These are phyloP conservation scores for Hybos culiciformis DNA, from an alignment of 2,888 invertebrate genomes.

Conservation along the genomic window DNA sequence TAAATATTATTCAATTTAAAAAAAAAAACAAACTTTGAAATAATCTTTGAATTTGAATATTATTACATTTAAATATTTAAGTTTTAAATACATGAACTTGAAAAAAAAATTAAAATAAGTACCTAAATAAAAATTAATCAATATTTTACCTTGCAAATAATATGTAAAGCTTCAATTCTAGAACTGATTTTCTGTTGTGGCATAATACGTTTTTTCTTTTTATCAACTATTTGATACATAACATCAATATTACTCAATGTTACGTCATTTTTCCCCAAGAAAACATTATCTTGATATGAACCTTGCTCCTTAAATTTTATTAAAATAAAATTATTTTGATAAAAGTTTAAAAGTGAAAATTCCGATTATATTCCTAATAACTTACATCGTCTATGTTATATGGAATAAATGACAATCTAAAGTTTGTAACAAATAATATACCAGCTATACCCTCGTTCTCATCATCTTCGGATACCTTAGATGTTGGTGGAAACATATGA, in stretches of 20 bases:
- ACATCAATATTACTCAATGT: conserved; percentile 35
- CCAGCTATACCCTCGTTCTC: conserved; percentile 73
- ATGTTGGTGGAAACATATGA: conserved; percentile 60
- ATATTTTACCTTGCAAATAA: conserved; percentile 27
- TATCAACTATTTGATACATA: conserved; percentile 29
- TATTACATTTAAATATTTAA: neutral
- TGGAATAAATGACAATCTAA: conserved; percentile 78
- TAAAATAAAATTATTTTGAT: neutral
- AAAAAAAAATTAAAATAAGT: conserved; percentile 11
- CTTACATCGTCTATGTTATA: conserved; percentile 26
- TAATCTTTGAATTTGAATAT: neutral
- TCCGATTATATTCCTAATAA: neutral
- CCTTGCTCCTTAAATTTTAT: conserved; percentile 17
- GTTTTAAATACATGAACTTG: conserved; percentile 22
- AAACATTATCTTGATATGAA: conserved; percentile 29
- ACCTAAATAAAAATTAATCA: neutral
- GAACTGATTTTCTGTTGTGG: conserved; percentile 31
- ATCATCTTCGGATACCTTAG: conserved; percentile 37
- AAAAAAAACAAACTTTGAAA: neutral
- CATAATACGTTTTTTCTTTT: conserved; percentile 28
- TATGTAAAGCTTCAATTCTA: conserved; percentile 31
- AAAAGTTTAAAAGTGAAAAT: neutral
- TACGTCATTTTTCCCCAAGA: conserved; percentile 31
- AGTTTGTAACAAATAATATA: conserved; percentile 79
- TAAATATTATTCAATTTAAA: neutral